Conservation (phyloP, 2,888 invertebrate genomes). For the Xylophagus ater region DNA sequence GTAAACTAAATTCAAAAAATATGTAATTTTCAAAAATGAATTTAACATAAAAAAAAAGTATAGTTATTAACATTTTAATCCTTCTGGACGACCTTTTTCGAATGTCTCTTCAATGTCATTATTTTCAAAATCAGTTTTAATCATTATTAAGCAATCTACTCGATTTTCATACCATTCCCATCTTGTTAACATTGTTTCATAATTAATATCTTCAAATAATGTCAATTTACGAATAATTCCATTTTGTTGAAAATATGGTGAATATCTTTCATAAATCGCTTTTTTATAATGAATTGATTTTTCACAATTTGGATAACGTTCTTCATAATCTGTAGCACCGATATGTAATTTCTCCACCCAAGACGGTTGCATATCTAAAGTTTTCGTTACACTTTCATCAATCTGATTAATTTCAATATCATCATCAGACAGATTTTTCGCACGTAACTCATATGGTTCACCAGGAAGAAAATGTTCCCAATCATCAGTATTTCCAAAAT, state of each 20-base stretch:
- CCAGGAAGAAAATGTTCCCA: conserved; percentile 69
- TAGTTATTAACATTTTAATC: conserved; percentile 48
- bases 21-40: background rate
- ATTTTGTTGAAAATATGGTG: conserved; percentile 62
- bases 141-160: conserved; percentile 48
- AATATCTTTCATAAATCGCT: conserved; percentile 62
- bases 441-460: conserved; percentile 46
- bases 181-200: conserved; percentile 32
- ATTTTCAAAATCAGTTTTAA: conserved; percentile 43
- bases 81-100: conserved; percentile 54
- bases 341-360: conserved; percentile 63
- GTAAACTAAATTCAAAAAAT: conserved; percentile 22
- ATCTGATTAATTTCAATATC: conserved; percentile 38
- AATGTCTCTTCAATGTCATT: conserved; percentile 50
- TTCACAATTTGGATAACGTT: conserved; percentile 62
- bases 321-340: conserved; percentile 45
- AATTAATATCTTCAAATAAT: conserved; percentile 26
- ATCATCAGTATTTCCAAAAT: conserved; percentile 45
- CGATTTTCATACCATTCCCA: conserved; percentile 56
- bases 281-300: conserved; percentile 60
- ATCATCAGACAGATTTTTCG: conserved; percentile 35
- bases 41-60: conserved; percentile 1
- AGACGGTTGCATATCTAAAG: conserved; percentile 62
- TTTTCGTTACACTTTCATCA: conserved; percentile 48
- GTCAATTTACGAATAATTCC: conserved; percentile 42